Evolutionary conservation across 2,113 vertebrate species (phyloP).

Genomic region (Oncorhynchus mykiss): DNA sequence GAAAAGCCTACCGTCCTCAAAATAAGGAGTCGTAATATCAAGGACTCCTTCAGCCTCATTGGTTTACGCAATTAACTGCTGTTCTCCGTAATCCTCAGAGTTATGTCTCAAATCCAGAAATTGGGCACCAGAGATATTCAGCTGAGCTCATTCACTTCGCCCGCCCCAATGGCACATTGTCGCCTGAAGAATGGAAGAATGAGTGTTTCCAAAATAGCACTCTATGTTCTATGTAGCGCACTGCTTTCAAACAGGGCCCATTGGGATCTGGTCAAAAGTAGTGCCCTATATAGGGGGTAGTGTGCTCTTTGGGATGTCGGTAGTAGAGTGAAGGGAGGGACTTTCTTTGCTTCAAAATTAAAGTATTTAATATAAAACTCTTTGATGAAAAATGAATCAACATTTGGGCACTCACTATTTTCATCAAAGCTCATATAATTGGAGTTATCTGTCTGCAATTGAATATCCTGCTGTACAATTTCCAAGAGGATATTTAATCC

Average conservation of each 20-base stretch:
- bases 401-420: conserved; percentile 24
- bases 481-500: conserved; percentile 52
- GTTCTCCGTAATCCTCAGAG: conserved; percentile 61
- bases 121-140: conserved; percentile 57
- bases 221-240: background rate
- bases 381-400: conserved; percentile 44
- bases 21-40: conserved; percentile 58
- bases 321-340: conserved; percentile 37
- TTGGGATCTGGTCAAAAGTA: no score
- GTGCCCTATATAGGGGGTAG: no score
- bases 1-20: conserved; percentile 6
- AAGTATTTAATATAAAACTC: conserved; percentile 10
- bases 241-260: no score
- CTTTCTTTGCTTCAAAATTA: conserved; percentile 20
- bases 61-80: conserved; percentile 67
- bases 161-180: conserved; percentile 19
- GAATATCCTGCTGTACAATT: conserved; percentile 29
- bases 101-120: conserved; percentile 61
- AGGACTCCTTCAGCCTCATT: conserved; percentile 60
- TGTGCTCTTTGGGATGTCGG: no score
- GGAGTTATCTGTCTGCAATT: conserved; percentile 45
- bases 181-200: background rate
- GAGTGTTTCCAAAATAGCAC: background rate
- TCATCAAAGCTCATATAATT: conserved; percentile 50
- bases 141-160: conserved; percentile 37